These are phyloP conservation scores for Telmatochromis brachygnathus DNA, from an alignment of 2,113 vertebrate species.

Conservation along the genomic window DNA sequence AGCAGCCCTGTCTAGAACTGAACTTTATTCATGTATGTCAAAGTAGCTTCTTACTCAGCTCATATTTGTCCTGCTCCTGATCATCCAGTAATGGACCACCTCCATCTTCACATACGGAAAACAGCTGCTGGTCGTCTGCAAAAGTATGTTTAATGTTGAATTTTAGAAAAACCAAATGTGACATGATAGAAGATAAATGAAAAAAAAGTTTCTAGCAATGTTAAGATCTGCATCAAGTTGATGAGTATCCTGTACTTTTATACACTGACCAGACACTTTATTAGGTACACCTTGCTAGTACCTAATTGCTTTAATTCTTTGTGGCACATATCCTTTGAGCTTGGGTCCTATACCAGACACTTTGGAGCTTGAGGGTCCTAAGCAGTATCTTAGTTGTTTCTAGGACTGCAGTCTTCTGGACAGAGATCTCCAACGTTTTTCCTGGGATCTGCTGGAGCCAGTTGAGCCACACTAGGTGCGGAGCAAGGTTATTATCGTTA, in stretches of 20 bases:
- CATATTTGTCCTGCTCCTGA: background rate
- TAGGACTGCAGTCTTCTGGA: background rate
- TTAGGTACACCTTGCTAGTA: background rate
- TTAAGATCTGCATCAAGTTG: background rate
- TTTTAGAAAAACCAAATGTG: background rate
- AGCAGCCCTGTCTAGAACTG: background rate
- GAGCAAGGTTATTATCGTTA: background rate
- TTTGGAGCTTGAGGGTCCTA: background rate
- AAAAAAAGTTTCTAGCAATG: background rate
- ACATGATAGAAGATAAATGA: background rate
- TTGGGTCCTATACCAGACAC: background rate
- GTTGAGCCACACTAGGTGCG: accelerated
- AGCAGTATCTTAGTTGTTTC: background rate
- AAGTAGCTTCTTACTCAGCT: background rate
- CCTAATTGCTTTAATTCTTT: background rate
- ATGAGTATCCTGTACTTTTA: background rate
- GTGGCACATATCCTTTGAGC: background rate
- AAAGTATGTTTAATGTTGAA: background rate
- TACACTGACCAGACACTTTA: background rate
- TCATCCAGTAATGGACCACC: background rate
- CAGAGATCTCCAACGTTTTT: background rate
- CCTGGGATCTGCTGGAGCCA: background rate
- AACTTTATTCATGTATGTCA: background rate
- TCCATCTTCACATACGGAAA: background rate
- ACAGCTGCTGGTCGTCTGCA: background rate